These are phyloP conservation scores for Antheraea pernyi DNA, from an alignment of 1,140 invertebrate genomes.

Conservation along the genomic window DNA sequence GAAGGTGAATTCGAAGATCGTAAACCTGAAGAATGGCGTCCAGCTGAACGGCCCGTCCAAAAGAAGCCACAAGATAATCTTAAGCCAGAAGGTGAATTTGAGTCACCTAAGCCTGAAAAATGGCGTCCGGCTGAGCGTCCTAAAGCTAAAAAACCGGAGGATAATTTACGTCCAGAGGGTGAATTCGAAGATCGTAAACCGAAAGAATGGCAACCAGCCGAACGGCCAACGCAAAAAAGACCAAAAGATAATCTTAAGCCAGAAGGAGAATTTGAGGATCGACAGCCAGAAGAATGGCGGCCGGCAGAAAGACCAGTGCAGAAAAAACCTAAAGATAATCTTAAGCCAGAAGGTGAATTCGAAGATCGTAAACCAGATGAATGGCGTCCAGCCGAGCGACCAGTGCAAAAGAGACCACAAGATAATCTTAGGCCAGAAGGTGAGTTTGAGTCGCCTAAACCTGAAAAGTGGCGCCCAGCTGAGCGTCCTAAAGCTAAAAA, in stretches of 20 bases:
- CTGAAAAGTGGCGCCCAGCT: slow-evolving; percentile 76
- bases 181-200: slow-evolving; percentile 45
- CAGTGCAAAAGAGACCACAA: slow-evolving; percentile 66
- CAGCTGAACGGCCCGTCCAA: slow-evolving; percentile 58
- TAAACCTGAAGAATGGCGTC: slow-evolving; percentile 64
- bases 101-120: slow-evolving; percentile 61
- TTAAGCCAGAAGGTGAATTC: slow-evolving; percentile 75
- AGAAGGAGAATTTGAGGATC: slow-evolving; percentile 81
- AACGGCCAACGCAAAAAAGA: slow-evolving; percentile 41
- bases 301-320: slow-evolving; percentile 58
- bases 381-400: slow-evolving; percentile 76
- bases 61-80: slow-evolving; percentile 78
- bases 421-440: slow-evolving; percentile 84
- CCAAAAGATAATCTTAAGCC: slow-evolving; percentile 78
- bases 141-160: slow-evolving; percentile 52
- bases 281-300: slow-evolving; percentile 55
- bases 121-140: slow-evolving; percentile 20
- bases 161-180: slow-evolving; percentile 79
- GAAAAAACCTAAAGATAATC: slow-evolving; percentile 71
- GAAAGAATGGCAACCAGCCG: slow-evolving; percentile 26
- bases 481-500: slow-evolving; percentile 70
- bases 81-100: slow-evolving; percentile 83
- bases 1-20: slow-evolving; percentile 83
- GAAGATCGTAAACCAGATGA: slow-evolving; percentile 77
- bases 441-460: slow-evolving; percentile 79